phyloP scores from a whole-genome alignment of 2,888 invertebrate genomes.

The Drosophila picticornis region DNA sequence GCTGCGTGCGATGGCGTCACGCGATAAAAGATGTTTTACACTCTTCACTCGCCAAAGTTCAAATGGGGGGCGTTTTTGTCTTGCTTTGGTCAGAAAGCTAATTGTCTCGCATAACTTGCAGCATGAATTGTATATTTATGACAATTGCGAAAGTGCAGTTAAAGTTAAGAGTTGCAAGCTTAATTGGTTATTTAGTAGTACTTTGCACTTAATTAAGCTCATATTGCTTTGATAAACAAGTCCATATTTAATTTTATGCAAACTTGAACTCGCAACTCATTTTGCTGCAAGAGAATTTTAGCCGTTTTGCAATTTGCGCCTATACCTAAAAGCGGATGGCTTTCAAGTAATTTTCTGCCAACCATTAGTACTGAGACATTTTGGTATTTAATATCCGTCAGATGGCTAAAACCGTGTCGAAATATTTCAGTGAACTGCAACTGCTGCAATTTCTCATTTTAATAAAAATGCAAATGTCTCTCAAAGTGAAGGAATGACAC shows the following conservation, averaged over 20 bases:
- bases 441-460: slow-evolving; percentile 78
- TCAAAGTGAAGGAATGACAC: slow-evolving; percentile 63
- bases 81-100: background rate
- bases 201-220: background rate
- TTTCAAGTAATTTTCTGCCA: slow-evolving; percentile 7
- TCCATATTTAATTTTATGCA: background rate
- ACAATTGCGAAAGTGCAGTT: background rate
- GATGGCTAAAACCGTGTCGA: slow-evolving; percentile 31
- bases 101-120: background rate
- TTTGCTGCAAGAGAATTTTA: background rate
- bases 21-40: slow-evolving; percentile 1
- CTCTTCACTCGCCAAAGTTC: slow-evolving; percentile 8
- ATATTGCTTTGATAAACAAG: background rate
- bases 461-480: slow-evolving; percentile 80
- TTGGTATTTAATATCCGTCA: slow-evolving; percentile 27
- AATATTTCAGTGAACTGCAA: slow-evolving; percentile 62
- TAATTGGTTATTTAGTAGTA: too few species aligned
- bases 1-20: slow-evolving; percentile 11
- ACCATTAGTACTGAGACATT: slow-evolving; percentile 23
- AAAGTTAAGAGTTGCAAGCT: background rate
- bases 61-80: background rate
- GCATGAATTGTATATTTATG: background rate
- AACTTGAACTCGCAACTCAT: background rate
- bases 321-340: background rate
- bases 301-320: background rate